Percentiles rank a stretch among this genome's conserved stretches.
phyloP scores from a whole-genome alignment of 2,797 vertebrate species.

The Sorex maritimensis region DNA sequence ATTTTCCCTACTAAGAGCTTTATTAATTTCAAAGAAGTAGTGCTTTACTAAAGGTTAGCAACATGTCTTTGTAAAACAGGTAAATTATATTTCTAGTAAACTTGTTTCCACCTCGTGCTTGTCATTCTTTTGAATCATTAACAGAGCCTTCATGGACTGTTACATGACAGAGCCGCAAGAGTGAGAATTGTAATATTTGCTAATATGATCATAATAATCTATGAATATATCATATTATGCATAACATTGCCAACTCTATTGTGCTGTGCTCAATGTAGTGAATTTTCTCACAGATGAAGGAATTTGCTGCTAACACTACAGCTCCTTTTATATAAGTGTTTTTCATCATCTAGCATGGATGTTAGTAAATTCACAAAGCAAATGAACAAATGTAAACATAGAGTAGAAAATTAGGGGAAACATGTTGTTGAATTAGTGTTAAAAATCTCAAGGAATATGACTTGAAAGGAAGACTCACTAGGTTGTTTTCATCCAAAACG shows the following conservation, averaged over 20 bases:
- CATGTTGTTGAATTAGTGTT: not conserved
- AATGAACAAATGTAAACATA: not conserved
- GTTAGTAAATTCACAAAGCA: not conserved
- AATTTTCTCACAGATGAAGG: not conserved
- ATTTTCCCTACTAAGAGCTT: not conserved
- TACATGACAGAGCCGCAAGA: not conserved
- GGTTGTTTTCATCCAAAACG: not conserved
- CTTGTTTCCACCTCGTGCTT: not conserved
- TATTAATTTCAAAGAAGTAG: not conserved
- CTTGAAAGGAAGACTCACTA: not conserved
- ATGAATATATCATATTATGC: not conserved
- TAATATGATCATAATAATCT: not conserved
- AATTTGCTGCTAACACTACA: not conserved
- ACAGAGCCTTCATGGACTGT: not conserved
- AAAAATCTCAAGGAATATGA: not conserved
- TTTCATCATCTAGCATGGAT: not conserved
- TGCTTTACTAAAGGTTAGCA: slow-evolving; percentile 18
- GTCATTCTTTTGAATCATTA: slow-evolving; percentile 21
- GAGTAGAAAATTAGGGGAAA: not conserved
- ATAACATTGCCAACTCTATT: not conserved
- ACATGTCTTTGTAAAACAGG: not conserved
- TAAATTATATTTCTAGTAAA: slow-evolving; percentile 52
- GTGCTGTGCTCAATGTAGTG: not conserved
- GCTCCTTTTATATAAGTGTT: not conserved
- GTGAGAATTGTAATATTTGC: slow-evolving; percentile 2